Evolutionary conservation across 2,113 vertebrate genomes (phyloP).

Genomic region (Erythrolamprus reginae): DNA sequence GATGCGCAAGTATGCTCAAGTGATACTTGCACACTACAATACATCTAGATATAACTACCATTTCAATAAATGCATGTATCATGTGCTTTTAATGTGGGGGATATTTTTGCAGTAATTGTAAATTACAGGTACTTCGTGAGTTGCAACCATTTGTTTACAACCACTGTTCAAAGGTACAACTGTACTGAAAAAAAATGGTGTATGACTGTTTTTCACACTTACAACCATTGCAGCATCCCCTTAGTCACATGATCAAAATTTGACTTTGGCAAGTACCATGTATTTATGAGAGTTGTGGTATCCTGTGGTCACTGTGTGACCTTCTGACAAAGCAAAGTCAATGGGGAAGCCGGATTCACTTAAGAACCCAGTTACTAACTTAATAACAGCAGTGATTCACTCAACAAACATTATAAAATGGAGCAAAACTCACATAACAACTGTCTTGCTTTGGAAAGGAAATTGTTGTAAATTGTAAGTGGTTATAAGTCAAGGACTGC

Average conservation of each 20-base stretch:
- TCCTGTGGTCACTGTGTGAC: background rate
- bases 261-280: background rate
- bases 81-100: background rate
- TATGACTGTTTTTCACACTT: background rate
- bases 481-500: background rate
- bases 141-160: background rate
- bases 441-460: background rate
- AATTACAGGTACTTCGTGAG: background rate
- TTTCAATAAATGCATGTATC: background rate
- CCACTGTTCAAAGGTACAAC: background rate
- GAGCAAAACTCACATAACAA: background rate
- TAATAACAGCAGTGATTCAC: background rate
- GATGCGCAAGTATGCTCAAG: background rate
- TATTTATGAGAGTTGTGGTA: background rate
- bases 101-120: background rate
- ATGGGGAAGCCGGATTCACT: background rate
- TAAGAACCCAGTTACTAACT: background rate
- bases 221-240: background rate
- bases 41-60: background rate
- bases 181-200: background rate
- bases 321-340: background rate
- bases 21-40: background rate
- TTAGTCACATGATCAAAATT: background rate
- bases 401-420: background rate
- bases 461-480: background rate